These are phyloP conservation scores for Thamnophis sirtalis DNA, from an alignment of 2,113 vertebrate species.

Conservation along the genomic window DNA sequence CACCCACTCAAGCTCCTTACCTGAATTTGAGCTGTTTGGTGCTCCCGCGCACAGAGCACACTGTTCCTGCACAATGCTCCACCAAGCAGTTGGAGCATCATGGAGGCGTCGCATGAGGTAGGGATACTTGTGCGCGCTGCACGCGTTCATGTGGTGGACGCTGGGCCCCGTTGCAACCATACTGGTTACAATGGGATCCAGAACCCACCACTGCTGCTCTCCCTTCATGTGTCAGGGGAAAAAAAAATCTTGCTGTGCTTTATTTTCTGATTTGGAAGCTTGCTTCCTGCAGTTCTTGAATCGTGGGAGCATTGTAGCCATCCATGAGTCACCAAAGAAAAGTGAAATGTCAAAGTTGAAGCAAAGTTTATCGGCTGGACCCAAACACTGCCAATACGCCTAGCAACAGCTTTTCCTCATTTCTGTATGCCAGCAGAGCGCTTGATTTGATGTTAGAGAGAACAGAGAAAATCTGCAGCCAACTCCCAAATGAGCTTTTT, in stretches of 20 bases:
- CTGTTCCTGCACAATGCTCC: too few species aligned
- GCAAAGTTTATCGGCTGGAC: constrained; percentile 50
- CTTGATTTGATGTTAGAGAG: background rate
- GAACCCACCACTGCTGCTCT: background rate
- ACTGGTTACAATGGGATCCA: too few species aligned
- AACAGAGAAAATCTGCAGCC: background rate
- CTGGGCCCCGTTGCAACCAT: too few species aligned
- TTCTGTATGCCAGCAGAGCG: constrained; percentile 31
- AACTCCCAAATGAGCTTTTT: background rate
- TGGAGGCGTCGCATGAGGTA: too few species aligned
- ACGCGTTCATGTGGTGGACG: too few species aligned
- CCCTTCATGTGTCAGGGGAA: background rate
- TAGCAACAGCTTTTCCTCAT: constrained; percentile 40
- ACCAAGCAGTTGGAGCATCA: too few species aligned
- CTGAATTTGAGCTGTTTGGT: too few species aligned
- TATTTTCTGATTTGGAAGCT: constrained; percentile 41
- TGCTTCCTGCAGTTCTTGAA: constrained; percentile 48
- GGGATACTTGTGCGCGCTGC: too few species aligned
- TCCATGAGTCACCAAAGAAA: constrained; percentile 59
- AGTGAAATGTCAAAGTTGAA: constrained; percentile 74
- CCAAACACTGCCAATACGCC: constrained; percentile 44
- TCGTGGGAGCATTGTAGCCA: constrained; percentile 20
- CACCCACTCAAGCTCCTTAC: too few species aligned
- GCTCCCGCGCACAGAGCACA: too few species aligned
- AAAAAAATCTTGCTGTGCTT: background rate